phyloP scores from a whole-genome alignment of 2,113 vertebrate genomes.

The Taurulus bubalis region DNA sequence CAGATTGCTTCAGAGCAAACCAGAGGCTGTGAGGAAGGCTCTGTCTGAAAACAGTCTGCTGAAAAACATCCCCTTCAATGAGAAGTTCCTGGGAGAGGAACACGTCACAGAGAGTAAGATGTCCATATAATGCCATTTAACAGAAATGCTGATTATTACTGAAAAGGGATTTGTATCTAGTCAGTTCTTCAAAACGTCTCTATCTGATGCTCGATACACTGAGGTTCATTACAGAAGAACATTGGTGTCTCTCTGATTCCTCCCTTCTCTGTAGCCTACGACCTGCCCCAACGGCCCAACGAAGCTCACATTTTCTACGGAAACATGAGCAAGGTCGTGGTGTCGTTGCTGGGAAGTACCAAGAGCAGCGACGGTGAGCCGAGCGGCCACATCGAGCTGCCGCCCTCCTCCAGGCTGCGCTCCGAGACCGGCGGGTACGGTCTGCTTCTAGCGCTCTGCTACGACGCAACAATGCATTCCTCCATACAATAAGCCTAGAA shows the following conservation, averaged over 20 bases:
- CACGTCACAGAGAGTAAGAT: slow-evolving; percentile 87
- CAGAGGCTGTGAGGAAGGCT: slow-evolving; percentile 77
- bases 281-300: slow-evolving; percentile 87
- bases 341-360: slow-evolving; percentile 86
- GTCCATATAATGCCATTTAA: background rate
- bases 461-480: background rate
- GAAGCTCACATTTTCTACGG: slow-evolving; percentile 91
- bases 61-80: slow-evolving; percentile 87
- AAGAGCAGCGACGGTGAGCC: slow-evolving; percentile 56
- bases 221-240: background rate
- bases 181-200: background rate
- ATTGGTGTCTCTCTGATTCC: background rate
- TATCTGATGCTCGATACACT: background rate
- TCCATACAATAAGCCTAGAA: background rate
- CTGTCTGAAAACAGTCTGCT: slow-evolving; percentile 88
- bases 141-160: background rate
- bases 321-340: slow-evolving; percentile 87
- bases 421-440: slow-evolving; percentile 84
- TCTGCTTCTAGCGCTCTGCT: background rate
- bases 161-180: background rate
- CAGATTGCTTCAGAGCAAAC: slow-evolving; percentile 82
- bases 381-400: slow-evolving; percentile 62
- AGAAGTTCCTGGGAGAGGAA: slow-evolving; percentile 90
- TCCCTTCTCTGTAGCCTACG: slow-evolving; percentile 81
- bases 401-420: slow-evolving; percentile 41